Conservation (phyloP, 1,140 invertebrate species). For the Oryctes rhinoceros region DNA sequence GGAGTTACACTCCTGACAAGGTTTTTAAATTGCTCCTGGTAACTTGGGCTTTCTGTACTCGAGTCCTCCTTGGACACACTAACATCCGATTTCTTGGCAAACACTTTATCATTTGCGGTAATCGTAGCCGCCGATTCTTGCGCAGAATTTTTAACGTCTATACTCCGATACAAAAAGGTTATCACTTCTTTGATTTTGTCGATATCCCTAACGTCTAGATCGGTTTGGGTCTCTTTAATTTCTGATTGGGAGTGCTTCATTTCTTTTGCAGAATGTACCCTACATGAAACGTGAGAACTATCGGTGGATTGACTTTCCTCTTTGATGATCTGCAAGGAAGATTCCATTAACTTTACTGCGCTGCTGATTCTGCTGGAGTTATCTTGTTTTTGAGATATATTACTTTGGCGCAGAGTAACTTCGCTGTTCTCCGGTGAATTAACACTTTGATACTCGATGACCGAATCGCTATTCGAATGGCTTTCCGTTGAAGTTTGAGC, state of each 20-base stretch:
- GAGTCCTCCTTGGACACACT: not conserved
- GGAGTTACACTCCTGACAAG: conserved; percentile 21
- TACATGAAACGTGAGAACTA: not conserved
- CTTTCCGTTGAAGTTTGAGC: conserved; percentile 23
- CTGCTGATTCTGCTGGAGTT: conserved; percentile 29
- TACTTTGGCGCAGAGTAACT: not conserved
- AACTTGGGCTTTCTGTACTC: conserved; percentile 31
- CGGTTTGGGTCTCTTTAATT: conserved; percentile 31
- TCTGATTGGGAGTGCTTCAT: conserved; percentile 4
- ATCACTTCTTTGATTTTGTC: conserved; percentile 38
- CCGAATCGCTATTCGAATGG: not conserved
- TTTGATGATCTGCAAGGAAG: conserved; percentile 39
- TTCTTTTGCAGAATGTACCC: not conserved
- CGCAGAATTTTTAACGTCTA: not conserved
- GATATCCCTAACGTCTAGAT: not conserved
- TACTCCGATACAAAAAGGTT: not conserved
- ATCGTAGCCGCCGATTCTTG: conserved; percentile 17
- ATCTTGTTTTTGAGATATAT: not conserved
- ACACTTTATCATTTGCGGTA: not conserved
- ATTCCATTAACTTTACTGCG: conserved; percentile 38
- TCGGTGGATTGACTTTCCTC: conserved; percentile 40
- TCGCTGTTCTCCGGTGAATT: not conserved
- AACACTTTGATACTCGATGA: not conserved
- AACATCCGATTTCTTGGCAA: not conserved
- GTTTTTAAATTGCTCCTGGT: conserved; percentile 38